Evolutionary conservation across 2,888 invertebrate genomes (phyloP).

Genomic region (Apamea crenata): DNA sequence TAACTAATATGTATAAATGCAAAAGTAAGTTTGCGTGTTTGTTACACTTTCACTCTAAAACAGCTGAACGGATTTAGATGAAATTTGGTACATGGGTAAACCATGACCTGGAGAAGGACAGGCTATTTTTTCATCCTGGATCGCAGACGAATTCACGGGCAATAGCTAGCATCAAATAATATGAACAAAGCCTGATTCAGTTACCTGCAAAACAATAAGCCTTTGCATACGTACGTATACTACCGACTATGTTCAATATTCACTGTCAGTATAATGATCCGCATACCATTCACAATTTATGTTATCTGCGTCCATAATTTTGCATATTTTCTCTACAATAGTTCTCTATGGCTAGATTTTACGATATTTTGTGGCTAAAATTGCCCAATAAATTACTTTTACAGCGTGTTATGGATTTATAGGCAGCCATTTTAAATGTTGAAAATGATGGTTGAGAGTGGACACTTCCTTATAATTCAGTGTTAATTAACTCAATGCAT

Average conservation of each 20-base stretch:
- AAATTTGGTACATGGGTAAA: no score
- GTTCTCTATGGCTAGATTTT: constrained; percentile 45
- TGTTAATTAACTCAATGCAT: not conserved
- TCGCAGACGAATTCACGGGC: no score
- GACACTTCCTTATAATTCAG: not conserved
- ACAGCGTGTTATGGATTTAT: constrained; percentile 38
- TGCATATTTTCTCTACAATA: constrained; percentile 42
- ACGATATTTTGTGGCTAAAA: constrained; percentile 49
- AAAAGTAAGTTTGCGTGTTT: no score
- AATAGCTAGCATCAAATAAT: not conserved
- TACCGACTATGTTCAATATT: not conserved
- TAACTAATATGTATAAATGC: no score
- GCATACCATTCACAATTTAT: constrained; percentile 37
- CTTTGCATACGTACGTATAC: not conserved
- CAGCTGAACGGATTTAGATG: no score
- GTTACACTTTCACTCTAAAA: no score
- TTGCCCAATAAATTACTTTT: constrained; percentile 55
- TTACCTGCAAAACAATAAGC: not conserved
- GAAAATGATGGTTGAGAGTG: constrained; percentile 18
- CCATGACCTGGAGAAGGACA: no score
- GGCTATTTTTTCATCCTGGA: no score
- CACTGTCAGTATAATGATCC: constrained; percentile 15
- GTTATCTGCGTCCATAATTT: constrained; percentile 41
- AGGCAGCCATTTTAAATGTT: constrained; percentile 22
- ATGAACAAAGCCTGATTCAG: not conserved